Evolutionary conservation across 2,113 vertebrate genomes (phyloP).

Genomic region (Odontophorus gujanensis): DNA sequence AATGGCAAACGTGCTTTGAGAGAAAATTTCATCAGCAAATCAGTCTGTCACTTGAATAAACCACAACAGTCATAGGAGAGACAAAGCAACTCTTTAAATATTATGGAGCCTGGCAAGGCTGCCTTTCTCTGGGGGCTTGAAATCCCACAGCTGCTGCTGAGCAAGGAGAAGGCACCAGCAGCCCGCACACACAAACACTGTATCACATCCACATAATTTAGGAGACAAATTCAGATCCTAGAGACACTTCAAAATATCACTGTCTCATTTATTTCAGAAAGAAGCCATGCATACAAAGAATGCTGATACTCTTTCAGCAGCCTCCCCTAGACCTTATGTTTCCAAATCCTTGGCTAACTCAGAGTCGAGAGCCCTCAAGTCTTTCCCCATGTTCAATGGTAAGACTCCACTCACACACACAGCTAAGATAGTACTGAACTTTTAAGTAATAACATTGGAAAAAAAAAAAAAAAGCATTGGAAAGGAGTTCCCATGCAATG

Average conservation of each 20-base stretch:
- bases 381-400: not conserved
- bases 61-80: not conserved
- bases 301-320: not conserved
- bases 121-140: not conserved
- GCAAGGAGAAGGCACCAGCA: not conserved
- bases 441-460: not conserved
- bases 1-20: not conserved
- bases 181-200: not conserved
- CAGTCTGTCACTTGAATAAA: not conserved
- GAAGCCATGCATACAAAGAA: not conserved
- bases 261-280: not conserved
- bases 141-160: not conserved
- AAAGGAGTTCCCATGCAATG: not conserved
- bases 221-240: not conserved
- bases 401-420: not conserved
- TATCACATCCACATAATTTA: fast-evolving
- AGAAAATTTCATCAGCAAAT: not conserved
- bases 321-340: not conserved
- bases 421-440: not conserved
- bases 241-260: not conserved
- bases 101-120: not conserved
- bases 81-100: not conserved
- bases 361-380: not conserved
- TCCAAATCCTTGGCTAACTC: not conserved
- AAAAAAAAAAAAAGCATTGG: not conserved